Conservation (phyloP, 1,140 invertebrate genomes). For the Drosophila gunungcola region DNA sequence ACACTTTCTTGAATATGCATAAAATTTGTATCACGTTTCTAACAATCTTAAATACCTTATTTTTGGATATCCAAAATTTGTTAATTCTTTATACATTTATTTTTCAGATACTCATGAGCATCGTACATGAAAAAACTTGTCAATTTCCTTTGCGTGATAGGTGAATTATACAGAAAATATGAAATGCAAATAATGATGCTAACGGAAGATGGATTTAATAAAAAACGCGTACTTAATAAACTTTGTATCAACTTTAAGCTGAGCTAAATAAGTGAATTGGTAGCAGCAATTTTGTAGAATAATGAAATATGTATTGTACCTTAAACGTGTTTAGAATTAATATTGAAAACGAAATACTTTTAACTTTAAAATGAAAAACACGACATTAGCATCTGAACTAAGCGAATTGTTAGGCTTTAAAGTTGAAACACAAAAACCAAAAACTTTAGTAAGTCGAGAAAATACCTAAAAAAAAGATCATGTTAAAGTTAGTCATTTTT, state of each 20-base stretch:
- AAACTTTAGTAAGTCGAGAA: slow-evolving; percentile 32
- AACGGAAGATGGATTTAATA: slow-evolving; percentile 49
- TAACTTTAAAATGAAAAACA: slow-evolving; percentile 48
- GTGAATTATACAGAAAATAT: slow-evolving; percentile 78
- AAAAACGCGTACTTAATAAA: slow-evolving; percentile 65
- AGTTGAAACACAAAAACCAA: slow-evolving; percentile 53
- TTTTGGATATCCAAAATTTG: neutral
- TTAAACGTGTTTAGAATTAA: slow-evolving; percentile 79
- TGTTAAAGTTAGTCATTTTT: slow-evolving; percentile 73
- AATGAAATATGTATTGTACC: slow-evolving; percentile 82
- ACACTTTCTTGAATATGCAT: too few species aligned
- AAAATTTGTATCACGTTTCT: neutral
- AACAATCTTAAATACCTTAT: neutral
- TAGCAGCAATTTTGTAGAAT: slow-evolving; percentile 82
- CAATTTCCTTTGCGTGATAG: slow-evolving; percentile 85
- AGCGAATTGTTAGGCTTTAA: slow-evolving; percentile 75
- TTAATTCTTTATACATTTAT: slow-evolving; percentile 6
- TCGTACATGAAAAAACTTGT: slow-evolving; percentile 85
- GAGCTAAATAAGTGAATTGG: slow-evolving; percentile 74
- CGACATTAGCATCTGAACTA: slow-evolving; percentile 69
- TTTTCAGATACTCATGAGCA: slow-evolving; percentile 84
- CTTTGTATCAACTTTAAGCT: slow-evolving; percentile 83
- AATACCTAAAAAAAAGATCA: slow-evolving; percentile 29
- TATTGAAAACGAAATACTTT: slow-evolving; percentile 74
- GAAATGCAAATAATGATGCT: slow-evolving; percentile 44